phyloP scores from a whole-genome alignment of 2,113 vertebrate species.

The Platysteira castanea region DNA sequence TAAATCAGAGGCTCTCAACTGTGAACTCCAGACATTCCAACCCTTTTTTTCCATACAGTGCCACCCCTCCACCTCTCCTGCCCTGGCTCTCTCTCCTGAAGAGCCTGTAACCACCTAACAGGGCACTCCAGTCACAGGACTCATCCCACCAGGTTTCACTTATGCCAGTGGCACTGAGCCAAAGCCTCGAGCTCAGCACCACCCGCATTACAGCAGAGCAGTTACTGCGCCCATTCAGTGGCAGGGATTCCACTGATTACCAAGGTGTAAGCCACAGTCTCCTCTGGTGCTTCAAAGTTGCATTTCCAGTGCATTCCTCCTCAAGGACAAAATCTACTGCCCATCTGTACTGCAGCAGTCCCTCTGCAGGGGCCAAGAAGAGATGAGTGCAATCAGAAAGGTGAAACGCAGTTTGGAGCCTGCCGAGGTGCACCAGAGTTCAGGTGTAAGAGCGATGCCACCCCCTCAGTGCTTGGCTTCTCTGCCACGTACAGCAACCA shows the following conservation, averaged over 20 bases:
- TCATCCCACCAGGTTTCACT: background rate
- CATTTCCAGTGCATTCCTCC: background rate
- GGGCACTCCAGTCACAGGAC: background rate
- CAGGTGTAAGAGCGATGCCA: background rate
- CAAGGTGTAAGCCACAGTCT: background rate
- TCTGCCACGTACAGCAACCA: fast-evolving
- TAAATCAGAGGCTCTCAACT: background rate
- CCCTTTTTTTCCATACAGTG: background rate
- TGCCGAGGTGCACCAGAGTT: background rate
- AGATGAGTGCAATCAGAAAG: background rate
- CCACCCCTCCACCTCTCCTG: background rate
- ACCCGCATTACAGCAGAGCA: background rate
- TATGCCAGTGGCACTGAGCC: background rate
- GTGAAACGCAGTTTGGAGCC: background rate
- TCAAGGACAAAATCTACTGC: background rate
- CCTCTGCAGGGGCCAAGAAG: background rate
- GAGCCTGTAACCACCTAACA: background rate
- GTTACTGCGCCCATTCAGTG: background rate
- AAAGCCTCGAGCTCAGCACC: background rate
- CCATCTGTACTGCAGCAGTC: background rate
- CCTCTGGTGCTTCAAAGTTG: background rate
- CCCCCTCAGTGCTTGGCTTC: background rate
- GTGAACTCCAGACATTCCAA: background rate
- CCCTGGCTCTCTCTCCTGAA: background rate
- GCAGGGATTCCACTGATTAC: background rate